Evolutionary conservation across 1,140 invertebrate species (phyloP).

Genomic region (Cydia splendana): DNA sequence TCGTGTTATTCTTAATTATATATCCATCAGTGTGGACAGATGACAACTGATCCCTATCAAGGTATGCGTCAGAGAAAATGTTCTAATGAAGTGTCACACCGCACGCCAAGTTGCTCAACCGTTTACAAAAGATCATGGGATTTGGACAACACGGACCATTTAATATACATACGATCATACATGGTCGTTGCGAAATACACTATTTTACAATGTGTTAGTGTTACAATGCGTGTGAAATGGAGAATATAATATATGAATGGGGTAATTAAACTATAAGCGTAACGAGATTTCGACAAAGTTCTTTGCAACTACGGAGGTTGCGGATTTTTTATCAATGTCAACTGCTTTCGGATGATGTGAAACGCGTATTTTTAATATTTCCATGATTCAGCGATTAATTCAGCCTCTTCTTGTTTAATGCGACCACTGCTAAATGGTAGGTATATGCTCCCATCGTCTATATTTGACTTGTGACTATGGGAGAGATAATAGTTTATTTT

Average conservation of each 20-base stretch:
- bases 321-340: slow-evolving; percentile 25
- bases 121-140: slow-evolving; percentile 32
- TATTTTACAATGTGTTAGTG: slow-evolving; percentile 31
- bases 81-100: slow-evolving; percentile 1
- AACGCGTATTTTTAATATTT: background rate
- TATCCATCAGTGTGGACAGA: slow-evolving; percentile 3
- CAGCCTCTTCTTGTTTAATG: background rate
- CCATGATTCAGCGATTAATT: background rate
- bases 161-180: slow-evolving; percentile 22
- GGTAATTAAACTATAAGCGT: slow-evolving; percentile 25
- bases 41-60: slow-evolving; percentile 18
- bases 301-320: slow-evolving; percentile 18
- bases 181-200: background rate
- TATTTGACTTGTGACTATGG: too few species aligned
- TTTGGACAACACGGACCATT: slow-evolving; percentile 20
- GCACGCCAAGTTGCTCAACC: slow-evolving; percentile 12
- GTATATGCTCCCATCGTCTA: too few species aligned
- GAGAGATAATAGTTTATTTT: too few species aligned
- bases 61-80: slow-evolving; percentile 3
- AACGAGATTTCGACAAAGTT: slow-evolving; percentile 18
- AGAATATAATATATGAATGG: slow-evolving; percentile 21
- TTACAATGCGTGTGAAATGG: slow-evolving; percentile 30
- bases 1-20: slow-evolving; percentile 15
- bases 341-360: background rate
- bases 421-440: background rate